Conservation (phyloP, 2,797 vertebrate genomes). For the Artibeus lituratus region DNA sequence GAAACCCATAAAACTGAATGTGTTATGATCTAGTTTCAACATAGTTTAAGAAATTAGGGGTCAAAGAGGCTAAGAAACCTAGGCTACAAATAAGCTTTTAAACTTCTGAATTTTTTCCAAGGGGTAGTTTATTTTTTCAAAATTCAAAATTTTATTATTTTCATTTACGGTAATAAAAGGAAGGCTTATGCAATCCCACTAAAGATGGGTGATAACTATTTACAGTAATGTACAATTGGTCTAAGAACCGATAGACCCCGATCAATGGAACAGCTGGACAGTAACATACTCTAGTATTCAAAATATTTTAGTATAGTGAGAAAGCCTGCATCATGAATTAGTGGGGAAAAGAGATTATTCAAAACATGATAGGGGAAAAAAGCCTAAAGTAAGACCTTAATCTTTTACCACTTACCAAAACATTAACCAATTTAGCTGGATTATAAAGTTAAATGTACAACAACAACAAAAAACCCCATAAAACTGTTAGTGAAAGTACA, state of each 20-base stretch:
- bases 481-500: slow-evolving; percentile 26
- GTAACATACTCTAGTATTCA: not conserved
- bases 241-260: not conserved
- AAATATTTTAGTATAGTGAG: not conserved
- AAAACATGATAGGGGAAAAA: not conserved
- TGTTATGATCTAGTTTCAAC: not conserved
- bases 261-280: not conserved
- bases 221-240: not conserved
- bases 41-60: not conserved
- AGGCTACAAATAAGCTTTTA: not conserved
- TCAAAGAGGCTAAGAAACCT: not conserved
- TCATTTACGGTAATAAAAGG: not conserved
- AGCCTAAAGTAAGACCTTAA: not conserved
- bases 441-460: not conserved
- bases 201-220: not conserved
- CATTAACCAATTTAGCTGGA: not conserved
- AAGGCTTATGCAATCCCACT: not conserved
- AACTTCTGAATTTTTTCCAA: slow-evolving; percentile 2
- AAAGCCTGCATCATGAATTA: not conserved
- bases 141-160: not conserved
- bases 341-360: not conserved
- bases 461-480: not conserved
- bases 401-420: not conserved
- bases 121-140: not conserved
- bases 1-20: not conserved